A percentile compares a stretch with the other conserved stretches of the same genome.
These are phyloP conservation scores for Callopanchax toddi DNA, from an alignment of 2,113 vertebrate species.

Conservation along the genomic window DNA sequence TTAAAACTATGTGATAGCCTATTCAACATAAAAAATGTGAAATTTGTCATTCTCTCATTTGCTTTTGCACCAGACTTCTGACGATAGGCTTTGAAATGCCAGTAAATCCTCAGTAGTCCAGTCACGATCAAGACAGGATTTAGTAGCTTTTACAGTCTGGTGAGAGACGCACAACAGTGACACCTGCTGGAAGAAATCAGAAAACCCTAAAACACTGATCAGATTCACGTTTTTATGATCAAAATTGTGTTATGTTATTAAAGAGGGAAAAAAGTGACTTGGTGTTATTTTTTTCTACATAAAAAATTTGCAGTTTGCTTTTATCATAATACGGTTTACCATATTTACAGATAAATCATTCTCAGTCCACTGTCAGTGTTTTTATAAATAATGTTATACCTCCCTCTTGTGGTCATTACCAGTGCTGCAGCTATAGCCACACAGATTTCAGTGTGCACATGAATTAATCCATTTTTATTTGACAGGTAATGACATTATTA, in stretches of 20 bases:
- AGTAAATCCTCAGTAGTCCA: constrained; percentile 52
- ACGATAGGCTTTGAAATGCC: constrained; percentile 42
- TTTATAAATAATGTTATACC: neutral
- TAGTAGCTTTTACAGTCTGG: constrained; percentile 17
- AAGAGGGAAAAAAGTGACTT: no score
- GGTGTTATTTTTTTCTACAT: no score
- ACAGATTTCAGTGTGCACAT: no score
- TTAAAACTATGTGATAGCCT: neutral
- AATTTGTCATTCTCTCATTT: no score
- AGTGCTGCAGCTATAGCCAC: no score
- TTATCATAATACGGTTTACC: no score
- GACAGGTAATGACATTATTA: no score
- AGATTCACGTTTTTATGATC: neutral
- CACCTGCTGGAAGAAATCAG: constrained; percentile 12
- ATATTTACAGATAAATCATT: neutral
- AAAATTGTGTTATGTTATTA: no score
- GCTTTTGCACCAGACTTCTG: neutral
- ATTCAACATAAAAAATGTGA: no score
- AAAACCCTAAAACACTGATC: neutral
- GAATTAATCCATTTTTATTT: no score
- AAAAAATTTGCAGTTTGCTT: no score
- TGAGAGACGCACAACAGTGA: constrained; percentile 27
- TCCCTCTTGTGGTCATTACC: constrained; percentile 21
- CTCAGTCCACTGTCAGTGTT: neutral
- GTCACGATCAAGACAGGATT: constrained; percentile 53